Conservation (phyloP, 2,888 invertebrate species). For the Mythimna lalbum region DNA sequence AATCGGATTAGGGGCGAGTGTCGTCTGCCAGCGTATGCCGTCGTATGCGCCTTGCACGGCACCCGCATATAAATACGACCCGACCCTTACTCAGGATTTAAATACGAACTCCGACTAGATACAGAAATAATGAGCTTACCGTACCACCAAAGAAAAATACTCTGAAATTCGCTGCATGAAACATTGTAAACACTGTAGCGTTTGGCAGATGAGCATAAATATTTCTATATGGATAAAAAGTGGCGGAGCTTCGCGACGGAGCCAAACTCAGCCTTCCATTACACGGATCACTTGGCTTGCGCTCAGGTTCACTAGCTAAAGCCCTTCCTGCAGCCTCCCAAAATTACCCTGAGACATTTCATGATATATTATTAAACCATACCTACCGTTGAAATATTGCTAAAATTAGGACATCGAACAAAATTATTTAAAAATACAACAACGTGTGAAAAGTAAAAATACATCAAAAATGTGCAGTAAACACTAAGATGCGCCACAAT, state of each 20-base stretch:
- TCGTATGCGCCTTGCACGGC: conserved; percentile 80
- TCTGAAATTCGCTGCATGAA: conserved; percentile 45
- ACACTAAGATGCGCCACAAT: conserved; percentile 82
- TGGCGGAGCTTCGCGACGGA: conserved; percentile 70
- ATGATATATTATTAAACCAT: conserved; percentile 70
- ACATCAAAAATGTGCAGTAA: conserved; percentile 82
- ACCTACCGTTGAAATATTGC: conserved; percentile 59
- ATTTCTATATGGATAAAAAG: conserved; percentile 71
- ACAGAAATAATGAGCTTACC: conserved; percentile 69
- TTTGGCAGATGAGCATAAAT: conserved; percentile 55
- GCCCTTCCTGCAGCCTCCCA: conserved; percentile 77
- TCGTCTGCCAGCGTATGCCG: conserved; percentile 79
- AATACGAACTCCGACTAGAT: conserved; percentile 65
- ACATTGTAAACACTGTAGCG: conserved; percentile 44
- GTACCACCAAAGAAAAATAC: conserved; percentile 60
- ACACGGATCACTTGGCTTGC: conserved; percentile 85
- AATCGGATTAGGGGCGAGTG: conserved; percentile 86
- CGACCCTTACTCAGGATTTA: conserved; percentile 75
- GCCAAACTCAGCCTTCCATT: conserved; percentile 84
- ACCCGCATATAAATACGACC: conserved; percentile 81
- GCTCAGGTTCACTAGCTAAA: conserved; percentile 81
- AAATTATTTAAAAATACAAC: conserved; percentile 53
- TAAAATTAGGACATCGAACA: conserved; percentile 59
- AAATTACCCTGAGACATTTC: conserved; percentile 78
- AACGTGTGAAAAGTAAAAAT: conserved; percentile 64